Conservation (phyloP, 2,797 vertebrate genomes). For the Sebastes aleutianus region DNA sequence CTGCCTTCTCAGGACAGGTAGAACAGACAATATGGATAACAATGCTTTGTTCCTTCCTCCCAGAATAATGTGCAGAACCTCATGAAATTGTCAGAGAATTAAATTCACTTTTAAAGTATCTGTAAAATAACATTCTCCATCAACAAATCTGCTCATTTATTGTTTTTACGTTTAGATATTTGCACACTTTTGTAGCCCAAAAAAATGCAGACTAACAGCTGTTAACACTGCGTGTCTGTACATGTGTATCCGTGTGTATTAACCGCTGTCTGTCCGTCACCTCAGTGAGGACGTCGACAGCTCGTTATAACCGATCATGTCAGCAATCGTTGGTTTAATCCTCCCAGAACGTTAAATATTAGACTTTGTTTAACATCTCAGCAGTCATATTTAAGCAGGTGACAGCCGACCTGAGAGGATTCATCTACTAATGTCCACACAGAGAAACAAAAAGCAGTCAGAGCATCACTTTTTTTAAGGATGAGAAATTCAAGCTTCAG, state of each 20-base stretch:
- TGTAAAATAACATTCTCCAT: too few relatives aligned
- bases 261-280: too few relatives aligned
- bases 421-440: background rate
- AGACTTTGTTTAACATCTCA: background rate
- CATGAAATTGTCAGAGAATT: background rate
- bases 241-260: too few relatives aligned
- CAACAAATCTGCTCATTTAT: too few relatives aligned
- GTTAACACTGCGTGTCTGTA: too few relatives aligned
- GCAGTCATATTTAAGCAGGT: background rate
- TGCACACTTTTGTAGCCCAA: too few relatives aligned
- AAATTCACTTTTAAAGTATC: too few relatives aligned
- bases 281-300: background rate
- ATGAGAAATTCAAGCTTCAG: background rate
- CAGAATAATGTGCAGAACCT: background rate
- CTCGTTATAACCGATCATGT: background rate
- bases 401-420: background rate
- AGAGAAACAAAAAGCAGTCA: too few relatives aligned
- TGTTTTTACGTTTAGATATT: too few relatives aligned
- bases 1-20: too few relatives aligned
- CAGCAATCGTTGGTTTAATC: background rate
- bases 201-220: too few relatives aligned
- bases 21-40: background rate
- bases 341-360: conserved; percentile 17
- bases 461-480: background rate
- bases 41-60: background rate